These are phyloP conservation scores for Epinephelus cyanopodus DNA, from an alignment of 2,113 vertebrate species.

Conservation along the genomic window DNA sequence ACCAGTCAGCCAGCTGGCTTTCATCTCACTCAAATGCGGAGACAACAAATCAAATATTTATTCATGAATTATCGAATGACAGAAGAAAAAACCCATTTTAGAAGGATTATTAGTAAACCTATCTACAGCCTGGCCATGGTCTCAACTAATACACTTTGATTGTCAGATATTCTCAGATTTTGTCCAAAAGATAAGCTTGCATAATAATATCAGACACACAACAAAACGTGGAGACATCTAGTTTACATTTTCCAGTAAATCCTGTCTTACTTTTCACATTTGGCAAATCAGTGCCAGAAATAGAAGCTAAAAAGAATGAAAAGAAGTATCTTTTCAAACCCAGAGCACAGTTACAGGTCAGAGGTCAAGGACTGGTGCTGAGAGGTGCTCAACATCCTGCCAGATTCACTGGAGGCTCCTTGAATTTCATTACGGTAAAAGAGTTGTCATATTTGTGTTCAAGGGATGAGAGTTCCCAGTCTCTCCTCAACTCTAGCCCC, in stretches of 20 bases:
- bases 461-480: constrained; percentile 11
- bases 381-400: not conserved
- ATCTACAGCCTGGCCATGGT: not conserved
- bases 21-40: not conserved
- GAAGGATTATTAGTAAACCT: constrained; percentile 3
- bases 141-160: not conserved
- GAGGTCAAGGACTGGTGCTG: constrained; percentile 5
- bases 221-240: not conserved
- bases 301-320: not conserved
- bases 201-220: not conserved
- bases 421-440: constrained; percentile 19
- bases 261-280: not conserved
- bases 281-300: not conserved
- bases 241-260: not conserved
- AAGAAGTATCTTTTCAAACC: constrained; percentile 2
- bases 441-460: constrained; percentile 21
- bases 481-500: constrained; percentile 25
- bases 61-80: constrained; percentile 1
- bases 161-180: not conserved
- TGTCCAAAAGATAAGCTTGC: not conserved
- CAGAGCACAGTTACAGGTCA: not conserved
- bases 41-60: constrained; percentile 22
- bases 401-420: constrained; percentile 12
- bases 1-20: constrained; percentile 34
- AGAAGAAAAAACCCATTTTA: not conserved